phyloP scores from a whole-genome alignment of 2,113 vertebrate genomes.

The Xyrauchen texanus region DNA sequence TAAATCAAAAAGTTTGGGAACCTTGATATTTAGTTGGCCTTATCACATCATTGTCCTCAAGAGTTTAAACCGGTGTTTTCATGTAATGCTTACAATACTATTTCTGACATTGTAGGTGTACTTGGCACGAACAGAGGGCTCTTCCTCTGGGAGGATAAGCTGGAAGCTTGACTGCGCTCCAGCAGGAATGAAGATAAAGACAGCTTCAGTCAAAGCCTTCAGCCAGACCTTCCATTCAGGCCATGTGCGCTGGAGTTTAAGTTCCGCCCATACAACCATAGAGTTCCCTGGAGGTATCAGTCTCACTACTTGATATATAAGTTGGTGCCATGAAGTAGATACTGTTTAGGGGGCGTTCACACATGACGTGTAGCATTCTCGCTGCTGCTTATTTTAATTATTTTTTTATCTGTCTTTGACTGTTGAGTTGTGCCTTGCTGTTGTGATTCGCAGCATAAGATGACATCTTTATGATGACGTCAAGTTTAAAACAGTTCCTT shows the following conservation, averaged over 20 bases:
- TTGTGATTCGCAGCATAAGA: too few relatives aligned
- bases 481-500: too few relatives aligned
- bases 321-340: neutral
- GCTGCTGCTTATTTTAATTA: too few relatives aligned
- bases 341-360: neutral
- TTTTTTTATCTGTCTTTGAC: too few relatives aligned
- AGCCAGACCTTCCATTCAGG: constrained; percentile 88
- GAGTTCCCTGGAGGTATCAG: constrained; percentile 80
- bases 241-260: constrained; percentile 78
- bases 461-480: too few relatives aligned
- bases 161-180: constrained; percentile 91
- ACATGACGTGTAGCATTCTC: too few relatives aligned
- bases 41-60: too few relatives aligned
- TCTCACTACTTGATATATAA: neutral
- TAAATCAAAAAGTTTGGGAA: too few relatives aligned
- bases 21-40: too few relatives aligned
- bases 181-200: constrained; percentile 80
- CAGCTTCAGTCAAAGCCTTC: constrained; percentile 76
- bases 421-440: too few relatives aligned
- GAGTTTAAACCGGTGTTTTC: too few relatives aligned
- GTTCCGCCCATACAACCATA: constrained; percentile 62
- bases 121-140: constrained; percentile 87
- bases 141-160: constrained; percentile 78
- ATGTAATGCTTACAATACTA: neutral
- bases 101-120: constrained; percentile 79